Conservation (phyloP, 2,888 invertebrate genomes). For the Eupithecia subfuscata region DNA sequence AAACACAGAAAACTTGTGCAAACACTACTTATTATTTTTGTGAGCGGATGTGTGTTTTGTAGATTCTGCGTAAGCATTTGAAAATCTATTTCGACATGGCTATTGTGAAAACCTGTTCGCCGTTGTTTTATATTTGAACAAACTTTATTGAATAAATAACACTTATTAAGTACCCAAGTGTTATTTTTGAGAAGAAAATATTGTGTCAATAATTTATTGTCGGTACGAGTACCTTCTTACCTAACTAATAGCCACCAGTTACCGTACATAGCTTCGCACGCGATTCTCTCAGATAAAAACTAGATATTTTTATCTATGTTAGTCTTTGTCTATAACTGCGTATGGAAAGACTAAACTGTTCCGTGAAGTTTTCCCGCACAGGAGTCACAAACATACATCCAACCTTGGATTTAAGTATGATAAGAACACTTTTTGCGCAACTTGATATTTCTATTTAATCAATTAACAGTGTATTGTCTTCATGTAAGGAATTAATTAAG, state of each 20-base stretch:
- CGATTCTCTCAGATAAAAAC: too few relatives aligned
- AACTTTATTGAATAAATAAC: background rate
- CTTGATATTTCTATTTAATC: conserved; percentile 24
- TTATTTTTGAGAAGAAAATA: background rate
- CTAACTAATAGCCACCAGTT: too few relatives aligned
- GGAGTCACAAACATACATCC: background rate
- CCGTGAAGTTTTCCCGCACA: background rate
- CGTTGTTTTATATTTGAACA: background rate
- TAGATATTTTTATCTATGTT: background rate
- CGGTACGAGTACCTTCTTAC: too few relatives aligned
- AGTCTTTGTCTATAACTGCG: background rate
- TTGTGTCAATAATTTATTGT: background rate
- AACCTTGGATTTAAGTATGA: background rate
- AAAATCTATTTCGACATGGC: conserved; percentile 22
- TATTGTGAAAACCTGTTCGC: conserved; percentile 19
- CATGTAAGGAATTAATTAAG: background rate
- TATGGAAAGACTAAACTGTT: background rate
- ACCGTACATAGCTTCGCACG: background rate
- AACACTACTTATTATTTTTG: conserved; percentile 28
- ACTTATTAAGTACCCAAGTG: background rate
- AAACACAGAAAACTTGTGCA: conserved; percentile 30
- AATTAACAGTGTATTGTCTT: conserved; percentile 22
- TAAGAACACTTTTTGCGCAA: conserved; percentile 7
- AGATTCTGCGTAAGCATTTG: conserved; percentile 23
- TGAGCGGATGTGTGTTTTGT: conserved; percentile 18